phyloP scores from a whole-genome alignment of 2,113 vertebrate genomes.

The Phodopus roborovskii region DNA sequence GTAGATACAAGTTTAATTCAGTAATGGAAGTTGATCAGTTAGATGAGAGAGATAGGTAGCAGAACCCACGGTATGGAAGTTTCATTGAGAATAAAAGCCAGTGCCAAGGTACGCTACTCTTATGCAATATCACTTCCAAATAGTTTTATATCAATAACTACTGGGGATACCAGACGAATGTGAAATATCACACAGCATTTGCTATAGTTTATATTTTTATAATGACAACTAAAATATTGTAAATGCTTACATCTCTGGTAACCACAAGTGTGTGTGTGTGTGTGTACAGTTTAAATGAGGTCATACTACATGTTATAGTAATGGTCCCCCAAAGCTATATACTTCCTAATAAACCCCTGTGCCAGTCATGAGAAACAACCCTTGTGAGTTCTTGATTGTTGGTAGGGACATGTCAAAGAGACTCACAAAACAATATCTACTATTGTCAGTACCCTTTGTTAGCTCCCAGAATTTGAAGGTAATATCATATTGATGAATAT shows the following conservation, averaged over 20 bases:
- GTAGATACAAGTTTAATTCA: conserved; percentile 31
- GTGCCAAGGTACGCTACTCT: background rate
- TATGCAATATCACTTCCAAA: background rate
- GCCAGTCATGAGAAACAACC: background rate
- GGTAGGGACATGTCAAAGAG: background rate
- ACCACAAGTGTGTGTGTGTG: background rate
- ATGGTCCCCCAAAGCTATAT: background rate
- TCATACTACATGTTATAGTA: background rate
- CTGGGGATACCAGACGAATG: background rate
- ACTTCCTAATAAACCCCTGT: background rate
- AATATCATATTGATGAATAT: background rate
- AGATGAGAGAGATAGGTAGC: background rate
- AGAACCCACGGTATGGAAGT: background rate
- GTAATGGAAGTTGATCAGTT: background rate
- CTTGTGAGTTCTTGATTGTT: background rate
- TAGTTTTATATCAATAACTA: background rate
- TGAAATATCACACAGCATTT: background rate
- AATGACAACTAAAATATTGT: background rate
- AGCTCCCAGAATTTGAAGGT: background rate
- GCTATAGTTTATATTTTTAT: background rate
- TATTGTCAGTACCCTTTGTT: background rate
- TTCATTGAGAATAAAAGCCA: background rate
- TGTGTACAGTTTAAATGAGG: background rate
- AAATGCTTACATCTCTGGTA: background rate
- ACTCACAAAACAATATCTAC: background rate